Evolutionary conservation across 1,140 invertebrate species (phyloP).

Genomic region (Magallana angulata): DNA sequence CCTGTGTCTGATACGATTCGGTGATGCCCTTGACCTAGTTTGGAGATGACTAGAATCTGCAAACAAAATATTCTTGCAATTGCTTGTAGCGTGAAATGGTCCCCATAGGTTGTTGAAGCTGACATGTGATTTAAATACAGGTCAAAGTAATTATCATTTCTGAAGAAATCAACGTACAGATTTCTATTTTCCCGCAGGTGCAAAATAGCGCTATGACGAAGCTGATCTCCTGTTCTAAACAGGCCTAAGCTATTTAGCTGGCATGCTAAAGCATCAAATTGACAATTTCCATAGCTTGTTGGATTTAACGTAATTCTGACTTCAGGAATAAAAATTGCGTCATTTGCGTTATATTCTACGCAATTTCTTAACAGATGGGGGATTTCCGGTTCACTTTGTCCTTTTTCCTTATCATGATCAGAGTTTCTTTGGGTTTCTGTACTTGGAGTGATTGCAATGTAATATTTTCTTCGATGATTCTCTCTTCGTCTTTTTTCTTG

Average conservation of each 20-base stretch:
- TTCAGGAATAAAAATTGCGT: neutral
- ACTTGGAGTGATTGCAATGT: neutral
- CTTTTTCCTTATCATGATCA: neutral
- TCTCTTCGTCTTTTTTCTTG: constrained; percentile 1
- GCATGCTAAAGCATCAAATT: constrained; percentile 25
- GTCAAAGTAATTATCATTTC: neutral
- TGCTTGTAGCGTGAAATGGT: neutral
- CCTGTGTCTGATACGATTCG: constrained; percentile 20
- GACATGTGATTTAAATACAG: constrained; percentile 5
- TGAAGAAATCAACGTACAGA: constrained; percentile 17
- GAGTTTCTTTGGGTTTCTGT: neutral
- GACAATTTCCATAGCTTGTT: constrained; percentile 29
- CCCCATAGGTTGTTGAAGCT: neutral
- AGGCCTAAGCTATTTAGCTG: constrained; percentile 5
- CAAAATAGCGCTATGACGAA: neutral
- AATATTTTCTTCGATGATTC: constrained; percentile 32
- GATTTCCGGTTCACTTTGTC: no score
- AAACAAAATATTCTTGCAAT: neutral
- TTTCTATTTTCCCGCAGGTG: constrained; percentile 8
- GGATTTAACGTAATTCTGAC: constrained; percentile 18
- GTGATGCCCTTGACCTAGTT: neutral
- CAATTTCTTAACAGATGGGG: neutral
- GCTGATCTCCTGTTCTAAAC: neutral
- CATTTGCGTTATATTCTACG: neutral
- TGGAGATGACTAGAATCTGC: constrained; percentile 2